These are phyloP conservation scores for Zophobas atratus DNA, from an alignment of 1,140 invertebrate species.

Conservation along the genomic window DNA sequence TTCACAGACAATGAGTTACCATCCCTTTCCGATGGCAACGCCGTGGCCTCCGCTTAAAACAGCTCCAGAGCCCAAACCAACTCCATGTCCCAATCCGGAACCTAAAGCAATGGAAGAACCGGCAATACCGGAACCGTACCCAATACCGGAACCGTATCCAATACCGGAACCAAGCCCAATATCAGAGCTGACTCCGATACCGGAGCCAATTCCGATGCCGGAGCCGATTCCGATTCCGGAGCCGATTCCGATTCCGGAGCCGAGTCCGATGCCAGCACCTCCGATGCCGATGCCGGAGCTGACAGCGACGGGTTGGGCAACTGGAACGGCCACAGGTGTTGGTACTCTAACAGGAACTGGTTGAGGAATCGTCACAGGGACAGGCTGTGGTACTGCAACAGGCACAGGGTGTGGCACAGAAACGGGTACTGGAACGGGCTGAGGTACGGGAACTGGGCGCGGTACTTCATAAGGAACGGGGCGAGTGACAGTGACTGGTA, in stretches of 20 bases:
- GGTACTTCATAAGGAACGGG: slow-evolving; percentile 57
- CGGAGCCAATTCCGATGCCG: slow-evolving; percentile 33
- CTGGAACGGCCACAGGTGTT: slow-evolving; percentile 52
- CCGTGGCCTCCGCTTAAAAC: slow-evolving; percentile 22
- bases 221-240: slow-evolving; percentile 29
- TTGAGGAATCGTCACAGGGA: slow-evolving; percentile 56
- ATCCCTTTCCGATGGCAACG: slow-evolving; percentile 11
- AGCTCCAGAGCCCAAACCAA: slow-evolving; percentile 42
- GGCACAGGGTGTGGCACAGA: slow-evolving; percentile 59
- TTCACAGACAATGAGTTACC: slow-evolving; percentile 18
- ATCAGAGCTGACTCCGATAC: slow-evolving; percentile 37
- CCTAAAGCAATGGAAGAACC: background rate
- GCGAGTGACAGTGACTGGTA: slow-evolving; percentile 47
- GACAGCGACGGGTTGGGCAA: slow-evolving; percentile 34
- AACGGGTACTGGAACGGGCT: slow-evolving; percentile 50
- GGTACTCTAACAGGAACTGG: slow-evolving; percentile 52
- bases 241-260: slow-evolving; percentile 17
- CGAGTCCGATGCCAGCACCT: background rate
- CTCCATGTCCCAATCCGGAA: slow-evolving; percentile 45
- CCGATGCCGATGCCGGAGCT: slow-evolving; percentile 21
- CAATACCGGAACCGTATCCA: slow-evolving; percentile 29
- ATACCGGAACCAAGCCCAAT: slow-evolving; percentile 20
- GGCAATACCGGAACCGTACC: slow-evolving; percentile 12
- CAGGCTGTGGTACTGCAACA: slow-evolving; percentile 59
- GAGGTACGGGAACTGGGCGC: slow-evolving; percentile 48